Conservation (phyloP, 2,113 vertebrate species). For the Chrysemys picta region DNA sequence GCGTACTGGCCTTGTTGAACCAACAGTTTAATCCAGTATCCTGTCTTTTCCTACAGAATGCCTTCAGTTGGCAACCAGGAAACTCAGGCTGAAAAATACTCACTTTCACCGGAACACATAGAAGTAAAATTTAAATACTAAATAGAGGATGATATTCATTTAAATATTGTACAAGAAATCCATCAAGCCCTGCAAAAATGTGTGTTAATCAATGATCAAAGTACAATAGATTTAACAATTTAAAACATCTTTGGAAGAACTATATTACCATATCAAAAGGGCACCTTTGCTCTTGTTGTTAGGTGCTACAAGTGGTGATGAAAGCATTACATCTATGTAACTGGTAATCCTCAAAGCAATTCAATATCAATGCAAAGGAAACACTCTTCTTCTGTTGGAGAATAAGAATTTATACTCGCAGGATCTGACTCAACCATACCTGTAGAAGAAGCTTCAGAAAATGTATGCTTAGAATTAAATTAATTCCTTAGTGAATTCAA, state of each 20-base stretch:
- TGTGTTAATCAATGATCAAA: not conserved
- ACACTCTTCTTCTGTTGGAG: not conserved
- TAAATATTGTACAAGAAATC: not conserved
- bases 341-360: not conserved
- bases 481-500: not conserved
- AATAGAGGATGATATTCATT: not conserved
- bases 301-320: not conserved
- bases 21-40: not conserved
- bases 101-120: not conserved
- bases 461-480: fast-evolving
- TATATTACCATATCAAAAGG: slow-evolving; percentile 35
- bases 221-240: not conserved
- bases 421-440: not conserved
- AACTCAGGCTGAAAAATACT: not conserved
- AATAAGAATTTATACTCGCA: not conserved
- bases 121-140: not conserved
- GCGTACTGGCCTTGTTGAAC: not conserved
- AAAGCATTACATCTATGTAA: not conserved
- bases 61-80: not conserved
- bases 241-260: not conserved
- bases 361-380: not conserved
- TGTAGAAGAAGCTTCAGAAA: not conserved
- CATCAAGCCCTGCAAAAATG: not conserved
- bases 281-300: not conserved
- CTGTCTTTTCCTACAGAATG: not conserved